phyloP scores from a whole-genome alignment of 2,113 vertebrate species.

The Arothron firmamentum region DNA sequence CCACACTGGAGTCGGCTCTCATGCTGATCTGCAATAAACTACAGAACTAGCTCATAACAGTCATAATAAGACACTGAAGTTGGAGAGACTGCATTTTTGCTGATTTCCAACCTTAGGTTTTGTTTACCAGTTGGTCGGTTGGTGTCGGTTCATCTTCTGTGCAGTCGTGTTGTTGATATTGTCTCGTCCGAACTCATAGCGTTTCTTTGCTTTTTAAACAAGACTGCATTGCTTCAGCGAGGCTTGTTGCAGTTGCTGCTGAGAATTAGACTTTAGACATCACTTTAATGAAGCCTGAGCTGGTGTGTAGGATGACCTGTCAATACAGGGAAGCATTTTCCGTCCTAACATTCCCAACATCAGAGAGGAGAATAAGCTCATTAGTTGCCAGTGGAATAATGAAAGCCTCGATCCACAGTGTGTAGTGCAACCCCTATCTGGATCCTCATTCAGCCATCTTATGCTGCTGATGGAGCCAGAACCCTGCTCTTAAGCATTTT shows the following conservation, averaged over 20 bases:
- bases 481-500: too few relatives aligned
- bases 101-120: constrained; percentile 50
- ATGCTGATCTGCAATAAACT: constrained; percentile 51
- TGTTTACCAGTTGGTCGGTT: constrained; percentile 44
- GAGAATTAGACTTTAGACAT: constrained; percentile 32
- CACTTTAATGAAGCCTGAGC: constrained; percentile 20
- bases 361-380: constrained; percentile 52
- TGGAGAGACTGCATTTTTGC: constrained; percentile 30
- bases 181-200: constrained; percentile 59
- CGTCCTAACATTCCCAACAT: background rate
- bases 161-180: constrained; percentile 67
- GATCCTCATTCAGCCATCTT: background rate
- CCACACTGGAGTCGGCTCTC: constrained; percentile 34
- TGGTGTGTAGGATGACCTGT: constrained; percentile 46
- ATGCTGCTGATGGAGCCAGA: too few relatives aligned
- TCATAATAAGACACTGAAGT: constrained; percentile 49
- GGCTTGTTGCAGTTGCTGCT: constrained; percentile 27
- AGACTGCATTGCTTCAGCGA: constrained; percentile 49
- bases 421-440: constrained; percentile 48
- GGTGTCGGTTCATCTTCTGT: constrained; percentile 63
- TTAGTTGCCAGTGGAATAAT: constrained; percentile 53
- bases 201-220: constrained; percentile 46
- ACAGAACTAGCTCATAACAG: constrained; percentile 33
- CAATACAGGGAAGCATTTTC: constrained; percentile 39
- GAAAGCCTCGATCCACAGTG: constrained; percentile 18